Evolutionary conservation across 35 echinoderm and acorn worm genomes (phyloP).

Genomic region (Patiria miniata): DNA sequence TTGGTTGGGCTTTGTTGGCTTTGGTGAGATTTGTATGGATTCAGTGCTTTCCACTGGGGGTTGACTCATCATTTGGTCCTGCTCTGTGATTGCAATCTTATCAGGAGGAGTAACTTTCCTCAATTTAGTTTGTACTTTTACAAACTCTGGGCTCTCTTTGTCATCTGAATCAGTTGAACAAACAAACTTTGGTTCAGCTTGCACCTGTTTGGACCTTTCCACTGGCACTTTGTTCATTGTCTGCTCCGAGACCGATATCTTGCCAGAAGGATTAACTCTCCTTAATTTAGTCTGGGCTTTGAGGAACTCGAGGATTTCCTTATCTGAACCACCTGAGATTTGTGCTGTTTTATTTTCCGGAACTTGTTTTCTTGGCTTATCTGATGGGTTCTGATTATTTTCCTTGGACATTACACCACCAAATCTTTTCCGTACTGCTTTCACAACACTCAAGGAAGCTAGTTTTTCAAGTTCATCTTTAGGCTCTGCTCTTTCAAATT

Average conservation of each 20-base stretch:
- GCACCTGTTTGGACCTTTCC: no score
- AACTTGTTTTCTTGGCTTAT: not conserved
- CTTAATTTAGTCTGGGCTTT: no score
- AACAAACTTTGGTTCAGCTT: no score
- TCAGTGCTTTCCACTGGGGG: no score
- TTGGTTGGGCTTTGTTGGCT: not conserved
- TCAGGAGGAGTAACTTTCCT: not conserved
- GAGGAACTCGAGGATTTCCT: no score
- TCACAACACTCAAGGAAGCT: slow-evolving; percentile 3
- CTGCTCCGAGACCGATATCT: no score
- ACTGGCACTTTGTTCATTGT: no score
- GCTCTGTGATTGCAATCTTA: slow-evolving; percentile 7
- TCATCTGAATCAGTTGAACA: not conserved
- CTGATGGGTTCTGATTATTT: not conserved
- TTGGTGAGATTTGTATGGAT: not conserved
- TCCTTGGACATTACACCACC: not conserved
- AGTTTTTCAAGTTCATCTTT: slow-evolving; percentile 11
- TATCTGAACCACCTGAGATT: not conserved
- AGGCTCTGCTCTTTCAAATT: not conserved
- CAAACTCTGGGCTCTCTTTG: not conserved
- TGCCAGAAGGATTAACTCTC: no score
- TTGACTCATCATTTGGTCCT: not conserved
- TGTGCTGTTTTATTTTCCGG: not conserved
- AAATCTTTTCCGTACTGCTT: not conserved
- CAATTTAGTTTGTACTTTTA: slow-evolving; percentile 1